Evolutionary conservation across 2,888 invertebrate species (phyloP), one percentile per base, ranked within the genome.

Genomic region (Suillia variegata): DNA sequence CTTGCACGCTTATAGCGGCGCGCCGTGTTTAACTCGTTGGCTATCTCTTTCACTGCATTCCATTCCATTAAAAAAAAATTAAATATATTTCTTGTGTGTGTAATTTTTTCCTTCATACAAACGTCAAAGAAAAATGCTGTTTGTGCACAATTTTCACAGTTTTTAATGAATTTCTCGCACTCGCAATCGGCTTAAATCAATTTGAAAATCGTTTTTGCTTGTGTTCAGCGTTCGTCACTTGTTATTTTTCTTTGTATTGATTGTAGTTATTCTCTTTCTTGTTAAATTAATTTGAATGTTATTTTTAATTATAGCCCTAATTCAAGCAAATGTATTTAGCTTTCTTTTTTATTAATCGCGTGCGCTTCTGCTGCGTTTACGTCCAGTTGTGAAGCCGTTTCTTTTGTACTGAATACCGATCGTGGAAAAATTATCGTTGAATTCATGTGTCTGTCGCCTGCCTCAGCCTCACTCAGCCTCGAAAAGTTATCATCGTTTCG

Each of bases 21-120:
- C 50, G 53, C 62, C n/a, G n/a, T n/a, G 62, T 63, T 61, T 60
- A 59, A 60, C 66, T 65, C 59, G 66, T 68, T 38, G n/a, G n/a
- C 45, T 67, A 65, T 70, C 70, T 70, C 69, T 67, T 63, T 70
- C 65, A 62, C 79, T 75, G 77, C 79, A 78, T 78, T 78, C 79
- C 78, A 78, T 79, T 78, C 77, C 76, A 69, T 60, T n/a, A n/a
- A 67, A 68, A 69, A 66, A 66, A 69, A 66, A 45, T 45, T 18
- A 60, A n/a, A n/a, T n/a, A n/a, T n/a, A n/a, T n/a, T n/a, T n/a
- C n/a, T n/a, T n/a, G n/a, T n/a, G n/a, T n/a, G n/a, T n/a, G n/a
- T 20, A 45, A 45, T 18, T 45, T 45, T 52, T 34, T 52, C 49
- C 45, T 58, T 50, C 49, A 49, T 48, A 42, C 26, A n/a, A n/a